Percentiles rank a stretch among this genome's conserved stretches.
phyloP scores from a whole-genome alignment of 2,113 vertebrate genomes.

The Zosterops pallidus region DNA sequence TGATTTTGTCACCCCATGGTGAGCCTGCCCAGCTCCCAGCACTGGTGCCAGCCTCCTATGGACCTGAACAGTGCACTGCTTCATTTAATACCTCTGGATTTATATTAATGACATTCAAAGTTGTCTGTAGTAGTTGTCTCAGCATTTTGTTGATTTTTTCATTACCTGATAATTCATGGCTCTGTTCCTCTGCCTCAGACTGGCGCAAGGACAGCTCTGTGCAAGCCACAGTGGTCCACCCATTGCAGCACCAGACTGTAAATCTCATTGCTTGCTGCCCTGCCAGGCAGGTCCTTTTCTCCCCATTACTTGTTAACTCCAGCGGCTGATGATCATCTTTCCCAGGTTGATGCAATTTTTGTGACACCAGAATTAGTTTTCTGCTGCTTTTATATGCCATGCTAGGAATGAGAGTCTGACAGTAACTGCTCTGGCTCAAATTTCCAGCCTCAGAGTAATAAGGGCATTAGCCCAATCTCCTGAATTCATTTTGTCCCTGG shows the following conservation, averaged over 20 bases:
- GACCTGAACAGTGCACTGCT: neutral
- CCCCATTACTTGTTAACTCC: neutral
- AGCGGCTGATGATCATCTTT: conserved; percentile 27
- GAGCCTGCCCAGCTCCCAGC: neutral
- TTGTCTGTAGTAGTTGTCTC: neutral
- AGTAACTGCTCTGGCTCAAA: conserved; percentile 13
- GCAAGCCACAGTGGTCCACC: neutral
- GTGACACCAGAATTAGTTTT: conserved; percentile 26
- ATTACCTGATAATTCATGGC: neutral
- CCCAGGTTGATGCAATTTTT: neutral
- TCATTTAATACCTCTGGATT: neutral
- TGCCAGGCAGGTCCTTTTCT: neutral
- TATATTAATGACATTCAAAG: neutral
- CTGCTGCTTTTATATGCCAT: conserved; percentile 7
- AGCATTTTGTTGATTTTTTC: conserved; percentile 14
- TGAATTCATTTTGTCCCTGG: conserved; percentile 17
- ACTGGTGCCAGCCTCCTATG: neutral
- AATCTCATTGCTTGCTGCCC: neutral
- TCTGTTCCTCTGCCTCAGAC: neutral
- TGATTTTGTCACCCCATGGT: neutral
- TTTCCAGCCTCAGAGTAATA: neutral
- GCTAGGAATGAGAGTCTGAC: neutral
- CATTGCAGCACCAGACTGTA: neutral
- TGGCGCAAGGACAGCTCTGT: neutral
- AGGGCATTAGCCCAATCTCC: neutral